Percentiles rank a stretch among this genome's conserved stretches.
Evolutionary conservation across 1,140 invertebrate genomes (phyloP).

Genomic region (Drosophila subobscura): DNA sequence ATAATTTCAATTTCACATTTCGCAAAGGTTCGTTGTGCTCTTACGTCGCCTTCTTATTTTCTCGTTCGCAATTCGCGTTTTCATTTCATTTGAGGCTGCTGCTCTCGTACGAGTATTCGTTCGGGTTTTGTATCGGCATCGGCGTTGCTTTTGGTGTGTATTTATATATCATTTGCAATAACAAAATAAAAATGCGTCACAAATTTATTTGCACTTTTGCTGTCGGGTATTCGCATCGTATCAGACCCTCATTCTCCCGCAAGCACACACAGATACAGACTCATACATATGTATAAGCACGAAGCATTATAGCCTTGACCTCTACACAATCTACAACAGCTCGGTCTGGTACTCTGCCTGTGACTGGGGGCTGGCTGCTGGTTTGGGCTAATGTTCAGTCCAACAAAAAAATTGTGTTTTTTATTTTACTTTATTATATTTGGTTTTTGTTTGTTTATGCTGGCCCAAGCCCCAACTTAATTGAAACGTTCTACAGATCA

Average conservation of each 20-base stretch:
- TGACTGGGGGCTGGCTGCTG: slow-evolving; percentile 7
- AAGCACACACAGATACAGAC: slow-evolving; percentile 1
- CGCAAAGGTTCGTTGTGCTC: slow-evolving; percentile 76
- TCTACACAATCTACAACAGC: slow-evolving; percentile 46
- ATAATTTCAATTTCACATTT: slow-evolving; percentile 80
- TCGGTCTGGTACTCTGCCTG: too few relatives aligned
- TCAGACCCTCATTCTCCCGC: slow-evolving; percentile 23
- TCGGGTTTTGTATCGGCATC: slow-evolving; percentile 7
- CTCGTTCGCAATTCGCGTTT: slow-evolving; percentile 45
- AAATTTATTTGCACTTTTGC: slow-evolving; percentile 78
- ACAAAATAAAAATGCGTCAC: slow-evolving; percentile 78
- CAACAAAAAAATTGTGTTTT: slow-evolving; percentile 9
- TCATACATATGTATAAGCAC: slow-evolving; percentile 4
- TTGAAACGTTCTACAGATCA: slow-evolving; percentile 22
- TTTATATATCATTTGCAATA: slow-evolving; percentile 74
- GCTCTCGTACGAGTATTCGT: slow-evolving; percentile 1
- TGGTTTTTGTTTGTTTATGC: slow-evolving; percentile 13
- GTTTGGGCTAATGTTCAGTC: slow-evolving; percentile 22
- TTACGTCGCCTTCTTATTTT: slow-evolving; percentile 57
- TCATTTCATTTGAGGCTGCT: slow-evolving; percentile 19
- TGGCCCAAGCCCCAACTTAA: slow-evolving; percentile 17
- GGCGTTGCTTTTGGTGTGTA: slow-evolving; percentile 11
- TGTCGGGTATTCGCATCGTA: slow-evolving; percentile 35
- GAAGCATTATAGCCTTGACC: slow-evolving; percentile 48
- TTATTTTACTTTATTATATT: slow-evolving; percentile 9